These are phyloP conservation scores for Plagodis dolabraria DNA, from an alignment of 2,888 invertebrate species.

Conservation along the genomic window DNA sequence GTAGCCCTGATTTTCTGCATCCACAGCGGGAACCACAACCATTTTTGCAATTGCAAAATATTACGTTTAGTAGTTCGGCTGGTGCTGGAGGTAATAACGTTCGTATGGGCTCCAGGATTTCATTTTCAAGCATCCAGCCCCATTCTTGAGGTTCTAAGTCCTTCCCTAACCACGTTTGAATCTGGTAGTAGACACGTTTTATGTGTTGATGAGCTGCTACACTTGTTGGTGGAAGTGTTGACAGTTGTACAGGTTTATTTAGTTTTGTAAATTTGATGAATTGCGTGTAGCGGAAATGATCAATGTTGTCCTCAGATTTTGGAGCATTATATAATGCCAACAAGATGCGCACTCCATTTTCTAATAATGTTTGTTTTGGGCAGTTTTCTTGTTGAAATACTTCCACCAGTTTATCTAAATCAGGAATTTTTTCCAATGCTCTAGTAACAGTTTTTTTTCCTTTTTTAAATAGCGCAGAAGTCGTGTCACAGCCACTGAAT, in stretches of 20 bases:
- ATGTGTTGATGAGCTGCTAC: slow-evolving; percentile 50
- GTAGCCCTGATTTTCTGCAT: slow-evolving; percentile 20
- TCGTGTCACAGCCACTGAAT: slow-evolving; percentile 45
- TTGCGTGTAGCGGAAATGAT: slow-evolving; percentile 38
- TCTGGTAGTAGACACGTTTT: slow-evolving; percentile 42
- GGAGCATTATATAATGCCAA: slow-evolving; percentile 55
- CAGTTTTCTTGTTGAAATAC: slow-evolving; percentile 53
- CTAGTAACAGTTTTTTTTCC: slow-evolving; percentile 44
- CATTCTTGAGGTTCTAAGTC: slow-evolving; percentile 44
- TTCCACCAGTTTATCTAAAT: slow-evolving; percentile 44
- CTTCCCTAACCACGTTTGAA: slow-evolving; percentile 46
- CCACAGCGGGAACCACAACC: slow-evolving; percentile 35
- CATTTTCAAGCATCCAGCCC: slow-evolving; percentile 45
- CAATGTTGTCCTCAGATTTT: slow-evolving; percentile 42
- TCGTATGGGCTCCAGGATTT: slow-evolving; percentile 46
- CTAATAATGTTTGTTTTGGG: slow-evolving; percentile 45
- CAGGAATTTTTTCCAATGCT: slow-evolving; percentile 31
- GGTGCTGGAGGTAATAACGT: slow-evolving; percentile 42
- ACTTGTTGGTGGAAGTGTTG: slow-evolving; percentile 51
- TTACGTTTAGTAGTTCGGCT: slow-evolving; percentile 37
- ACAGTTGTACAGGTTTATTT: slow-evolving; percentile 32
- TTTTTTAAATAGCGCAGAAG: slow-evolving; percentile 44
- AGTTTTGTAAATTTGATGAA: slow-evolving; percentile 46
- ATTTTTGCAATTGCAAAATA: slow-evolving; percentile 45
- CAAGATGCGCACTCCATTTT: slow-evolving; percentile 42